Percentiles rank a stretch among this genome's conserved stretches.
Evolutionary conservation across 2,888 invertebrate genomes (phyloP).

Genomic region (Mythimna loreyi): DNA sequence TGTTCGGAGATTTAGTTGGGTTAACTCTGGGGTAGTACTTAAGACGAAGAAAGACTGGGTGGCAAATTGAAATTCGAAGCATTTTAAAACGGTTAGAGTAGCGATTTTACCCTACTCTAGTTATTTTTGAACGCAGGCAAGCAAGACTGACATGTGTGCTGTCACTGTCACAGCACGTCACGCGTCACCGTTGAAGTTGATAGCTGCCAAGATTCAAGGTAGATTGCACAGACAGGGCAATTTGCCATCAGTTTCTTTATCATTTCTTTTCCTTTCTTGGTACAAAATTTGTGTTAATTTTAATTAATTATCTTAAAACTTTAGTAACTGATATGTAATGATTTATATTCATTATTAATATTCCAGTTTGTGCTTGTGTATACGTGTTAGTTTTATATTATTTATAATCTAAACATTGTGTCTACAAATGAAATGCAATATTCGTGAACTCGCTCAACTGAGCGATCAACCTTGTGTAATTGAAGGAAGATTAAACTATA

Average conservation of each 20-base stretch:
- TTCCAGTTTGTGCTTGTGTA: constrained; percentile 12
- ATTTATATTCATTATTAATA: background rate
- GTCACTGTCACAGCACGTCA: no score
- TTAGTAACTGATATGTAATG: constrained; percentile 4
- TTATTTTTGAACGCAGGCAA: no score
- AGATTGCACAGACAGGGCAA: constrained; percentile 5
- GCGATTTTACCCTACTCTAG: no score
- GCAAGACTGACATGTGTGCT: constrained; percentile 6
- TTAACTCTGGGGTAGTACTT: no score
- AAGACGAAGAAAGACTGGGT: no score
- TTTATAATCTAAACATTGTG: constrained; percentile 23
- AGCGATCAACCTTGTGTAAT: constrained; percentile 92
- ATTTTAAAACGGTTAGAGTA: no score
- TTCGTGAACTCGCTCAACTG: constrained; percentile 92
- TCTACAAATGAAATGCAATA: constrained; percentile 93
- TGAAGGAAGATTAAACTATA: constrained; percentile 94
- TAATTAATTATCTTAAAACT: background rate
- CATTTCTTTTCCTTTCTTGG: constrained; percentile 13
- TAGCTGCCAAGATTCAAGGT: constrained; percentile 5
- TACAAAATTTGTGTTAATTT: constrained; percentile 8
- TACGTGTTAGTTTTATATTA: constrained; percentile 20
- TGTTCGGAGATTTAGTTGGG: no score
- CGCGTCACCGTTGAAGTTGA: constrained; percentile 16
- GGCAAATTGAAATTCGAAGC: no score
- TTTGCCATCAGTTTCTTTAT: constrained; percentile 5